Evolutionary conservation across 2,888 invertebrate genomes (phyloP), one percentile per base, ranked within the genome.

Genomic region (Thereva nobilitata): DNA sequence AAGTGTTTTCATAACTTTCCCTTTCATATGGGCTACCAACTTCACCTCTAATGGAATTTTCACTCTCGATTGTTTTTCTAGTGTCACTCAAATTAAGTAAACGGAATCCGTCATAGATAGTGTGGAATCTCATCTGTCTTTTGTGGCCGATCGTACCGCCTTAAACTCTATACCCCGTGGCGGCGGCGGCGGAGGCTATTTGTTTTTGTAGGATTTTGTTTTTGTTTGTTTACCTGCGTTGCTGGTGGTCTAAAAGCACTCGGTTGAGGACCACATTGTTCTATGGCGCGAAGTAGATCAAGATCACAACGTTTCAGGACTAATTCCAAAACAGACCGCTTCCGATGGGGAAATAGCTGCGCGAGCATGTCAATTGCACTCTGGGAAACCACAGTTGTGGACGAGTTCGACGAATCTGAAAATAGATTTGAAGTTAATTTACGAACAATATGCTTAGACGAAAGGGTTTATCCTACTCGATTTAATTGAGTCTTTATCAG

Each of bases 241-340:
- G 69, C 67, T 66, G 71, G 71, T 65, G 71, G 73, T 63, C 70
- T 71, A 67, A 71, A 72, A 57, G 71, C 72, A 70, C 71, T 71
- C 37, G 70, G 71, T 44, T 72, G 34, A 35, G 77, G 74, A 10
- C 78, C 76, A 34, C 79, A 76, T 67, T 78, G 79, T 70, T 80
- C 80, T 9, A 80, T 80, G 49, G 80, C 80, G 5, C 79, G 92
- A 9, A 95, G 85, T 55, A 97, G 82, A 77, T 97, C 96, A 72
- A 95, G 92, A 76, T 93, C 94, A 79, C 96, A 96, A 42, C 95
- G 87, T 72, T 94, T 91, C 52, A 97, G 83, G n/a, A 96, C 93
- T 72, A 96, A 82, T 77, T 97, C 95, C 59, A 97, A 82, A 1
- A 96, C 94, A 0, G 93, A 88, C 1, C 91, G 84, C 77, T 94